These are phyloP conservation scores for Mylabris sibirica DNA, from an alignment of 2,888 invertebrate species.

Conservation along the genomic window DNA sequence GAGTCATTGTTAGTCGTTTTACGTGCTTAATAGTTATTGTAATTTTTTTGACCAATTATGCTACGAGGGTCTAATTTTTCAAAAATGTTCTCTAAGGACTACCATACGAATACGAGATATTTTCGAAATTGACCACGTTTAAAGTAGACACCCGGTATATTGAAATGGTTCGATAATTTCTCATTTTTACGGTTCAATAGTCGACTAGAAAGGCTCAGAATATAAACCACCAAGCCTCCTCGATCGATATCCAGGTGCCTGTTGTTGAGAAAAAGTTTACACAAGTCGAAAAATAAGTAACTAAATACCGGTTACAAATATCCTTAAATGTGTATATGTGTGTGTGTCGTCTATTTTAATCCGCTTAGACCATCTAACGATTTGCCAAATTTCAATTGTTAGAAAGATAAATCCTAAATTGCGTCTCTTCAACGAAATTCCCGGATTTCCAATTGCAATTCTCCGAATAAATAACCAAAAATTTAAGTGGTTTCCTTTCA, in stretches of 20 bases:
- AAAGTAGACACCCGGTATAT: too few species aligned
- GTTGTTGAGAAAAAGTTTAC: constrained; percentile 17
- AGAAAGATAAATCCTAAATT: constrained; percentile 30
- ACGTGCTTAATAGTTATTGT: too few species aligned
- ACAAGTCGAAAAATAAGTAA: constrained; percentile 33
- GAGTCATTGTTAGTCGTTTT: too few species aligned
- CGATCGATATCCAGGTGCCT: constrained; percentile 43
- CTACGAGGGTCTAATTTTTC: too few species aligned
- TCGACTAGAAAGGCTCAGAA: not conserved
- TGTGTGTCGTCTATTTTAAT: constrained; percentile 38
- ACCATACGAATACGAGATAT: too few species aligned
- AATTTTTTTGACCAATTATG: too few species aligned
- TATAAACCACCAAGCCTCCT: not conserved
- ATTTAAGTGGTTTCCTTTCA: constrained; percentile 36
- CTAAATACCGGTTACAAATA: constrained; percentile 42
- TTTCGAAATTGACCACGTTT: too few species aligned
- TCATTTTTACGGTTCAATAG: constrained; percentile 23
- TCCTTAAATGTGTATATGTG: too few species aligned
- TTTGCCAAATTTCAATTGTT: constrained; percentile 1
- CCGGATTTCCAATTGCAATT: constrained; percentile 21
- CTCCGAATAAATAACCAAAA: constrained; percentile 9
- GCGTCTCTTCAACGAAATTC: constrained; percentile 22
- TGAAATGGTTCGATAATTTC: constrained; percentile 16
- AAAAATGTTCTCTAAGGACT: too few species aligned
- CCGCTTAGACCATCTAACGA: constrained; percentile 41